These are phyloP conservation scores for Leptodactylus fuscus DNA, from an alignment of 2,113 vertebrate species.

Conservation along the genomic window DNA sequence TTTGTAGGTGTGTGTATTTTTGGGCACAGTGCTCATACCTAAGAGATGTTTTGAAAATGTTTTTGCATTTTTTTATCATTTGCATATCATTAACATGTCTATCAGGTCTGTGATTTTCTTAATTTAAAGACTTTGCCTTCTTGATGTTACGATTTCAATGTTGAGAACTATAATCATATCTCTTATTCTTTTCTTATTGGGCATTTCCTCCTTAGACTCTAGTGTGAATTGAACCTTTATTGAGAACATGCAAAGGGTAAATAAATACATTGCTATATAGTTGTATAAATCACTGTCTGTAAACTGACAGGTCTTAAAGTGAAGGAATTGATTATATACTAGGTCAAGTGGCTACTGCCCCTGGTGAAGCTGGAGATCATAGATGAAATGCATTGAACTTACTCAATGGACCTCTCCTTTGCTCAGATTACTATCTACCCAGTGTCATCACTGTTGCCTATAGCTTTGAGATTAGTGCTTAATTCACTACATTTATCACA, in stretches of 20 bases:
- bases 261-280: not conserved
- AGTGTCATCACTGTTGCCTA: not conserved
- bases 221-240: not conserved
- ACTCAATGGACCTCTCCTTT: not conserved
- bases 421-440: not conserved
- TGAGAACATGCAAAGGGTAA: not conserved
- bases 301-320: slow-evolving; percentile 14
- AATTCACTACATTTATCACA: not conserved
- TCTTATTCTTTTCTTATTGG: too few relatives aligned
- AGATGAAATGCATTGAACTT: slow-evolving; percentile 13
- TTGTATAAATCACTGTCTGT: not conserved
- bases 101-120: too few relatives aligned
- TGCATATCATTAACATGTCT: too few relatives aligned
- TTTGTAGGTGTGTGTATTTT: too few relatives aligned
- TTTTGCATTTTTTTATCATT: too few relatives aligned
- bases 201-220: too few relatives aligned
- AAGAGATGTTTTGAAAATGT: too few relatives aligned
- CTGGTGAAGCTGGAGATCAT: not conserved
- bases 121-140: too few relatives aligned
- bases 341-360: slow-evolving; percentile 10
- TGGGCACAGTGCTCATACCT: too few relatives aligned
- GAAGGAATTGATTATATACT: slow-evolving; percentile 3
- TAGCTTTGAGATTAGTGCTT: not conserved
- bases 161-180: too few relatives aligned
- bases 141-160: too few relatives aligned